Base-by-base conservation (phyloP, 2,888 invertebrate species). In the Oligia fasciuncula region DNA sequence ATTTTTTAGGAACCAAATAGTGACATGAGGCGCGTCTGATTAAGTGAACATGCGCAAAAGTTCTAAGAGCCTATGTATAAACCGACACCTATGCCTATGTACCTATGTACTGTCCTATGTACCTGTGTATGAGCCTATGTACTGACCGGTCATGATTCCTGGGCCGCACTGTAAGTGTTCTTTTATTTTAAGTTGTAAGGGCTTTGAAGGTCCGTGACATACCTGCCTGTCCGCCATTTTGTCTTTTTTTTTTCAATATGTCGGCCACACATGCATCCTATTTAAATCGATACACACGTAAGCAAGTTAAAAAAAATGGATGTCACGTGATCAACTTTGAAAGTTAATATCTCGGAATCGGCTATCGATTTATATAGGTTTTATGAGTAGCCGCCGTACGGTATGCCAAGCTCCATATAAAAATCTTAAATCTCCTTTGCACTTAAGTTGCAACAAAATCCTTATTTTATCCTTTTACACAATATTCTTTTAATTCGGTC, bases 361-460 rank as follows among this genome's bases (percentile, higher is more conserved):
- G 46, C 11, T 46, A 46, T 46, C 11, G 46, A 46, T 46, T 46
- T 46, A 46, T 46, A 46, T 46, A 46, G 46, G 11, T 11, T 46
- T 46, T 11, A 46, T 2, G 11, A 2, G 11, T 46, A 46, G 46
- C 57, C 9, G 23, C 3, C 57, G 9, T 57, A 29, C 29, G 29
- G 11, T 57, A 57, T 57, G n/a, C 23, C 11, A 57, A 11, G 9
- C 57, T 23, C 23, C 57, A 57, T 23, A 11, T 29, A 9, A 54
- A 19, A 19, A 19, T 54, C 19, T 19, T 54, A 19, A 54, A 19
- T 19, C n/a, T n/a, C 57, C n/a, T 67, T 65, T 66, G 14, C 54
- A 46, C 6, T 69, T 69, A n/a, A 69, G 46, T 75, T 67, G 60
- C 62, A 49, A 72, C 8, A 43, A 14, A 51, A 69, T 60, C 46